A percentile compares a stretch with the other conserved stretches of the same genome.
Conservation (phyloP, 2,797 vertebrate genomes). For the Anabas testudineus region DNA sequence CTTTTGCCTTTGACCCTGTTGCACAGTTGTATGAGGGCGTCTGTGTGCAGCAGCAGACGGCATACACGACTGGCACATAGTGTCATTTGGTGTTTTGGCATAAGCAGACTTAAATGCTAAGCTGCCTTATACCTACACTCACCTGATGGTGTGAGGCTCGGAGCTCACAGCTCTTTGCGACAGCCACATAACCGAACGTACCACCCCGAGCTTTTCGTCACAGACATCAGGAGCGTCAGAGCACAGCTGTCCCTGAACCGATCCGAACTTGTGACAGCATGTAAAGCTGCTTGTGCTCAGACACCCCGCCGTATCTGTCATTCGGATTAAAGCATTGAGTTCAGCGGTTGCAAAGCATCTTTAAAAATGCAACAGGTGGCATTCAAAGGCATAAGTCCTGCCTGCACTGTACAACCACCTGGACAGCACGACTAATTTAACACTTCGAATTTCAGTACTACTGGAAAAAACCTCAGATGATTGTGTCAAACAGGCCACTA, state of each 20-base stretch:
- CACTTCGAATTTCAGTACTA: background rate
- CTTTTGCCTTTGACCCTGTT: constrained; percentile 9
- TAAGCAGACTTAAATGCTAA: constrained; percentile 53
- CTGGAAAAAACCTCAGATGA: too few relatives aligned
- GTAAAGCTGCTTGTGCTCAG: background rate
- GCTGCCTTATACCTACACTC: constrained; percentile 50
- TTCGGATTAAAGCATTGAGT: background rate
- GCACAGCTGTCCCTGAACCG: constrained; percentile 49
- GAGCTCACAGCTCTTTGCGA: constrained; percentile 37
- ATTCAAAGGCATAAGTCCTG: background rate
- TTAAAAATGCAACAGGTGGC: background rate
- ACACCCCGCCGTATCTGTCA: background rate
- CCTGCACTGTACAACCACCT: background rate
- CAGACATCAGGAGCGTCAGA: constrained; percentile 7
- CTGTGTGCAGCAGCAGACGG: background rate
- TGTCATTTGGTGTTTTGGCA: constrained; percentile 14
- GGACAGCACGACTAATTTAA: background rate
- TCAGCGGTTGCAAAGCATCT: background rate
- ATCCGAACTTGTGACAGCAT: constrained; percentile 11
- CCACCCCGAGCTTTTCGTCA: background rate
- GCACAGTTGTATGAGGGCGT: background rate
- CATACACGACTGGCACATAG: constrained; percentile 1
- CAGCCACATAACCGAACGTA: constrained; percentile 2
- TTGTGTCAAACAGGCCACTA: too few relatives aligned
- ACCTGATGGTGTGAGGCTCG: constrained; percentile 47